phyloP scores from a whole-genome alignment of 2,797 vertebrate genomes.

The Lophius americanus region DNA sequence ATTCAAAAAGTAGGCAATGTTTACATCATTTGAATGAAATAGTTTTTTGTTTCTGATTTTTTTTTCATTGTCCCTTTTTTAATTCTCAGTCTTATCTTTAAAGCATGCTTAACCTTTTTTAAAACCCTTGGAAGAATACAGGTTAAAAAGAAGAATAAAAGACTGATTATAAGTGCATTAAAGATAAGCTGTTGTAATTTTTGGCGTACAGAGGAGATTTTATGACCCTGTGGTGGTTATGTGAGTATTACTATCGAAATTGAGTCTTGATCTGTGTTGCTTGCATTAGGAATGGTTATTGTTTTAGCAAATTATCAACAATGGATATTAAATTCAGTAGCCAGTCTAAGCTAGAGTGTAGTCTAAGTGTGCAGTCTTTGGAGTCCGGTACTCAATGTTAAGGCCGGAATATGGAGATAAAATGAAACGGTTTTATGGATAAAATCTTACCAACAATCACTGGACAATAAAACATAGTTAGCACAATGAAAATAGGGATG shows the following conservation, averaged over 20 bases:
- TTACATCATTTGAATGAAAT: neutral
- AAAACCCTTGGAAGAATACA: conserved; percentile 77
- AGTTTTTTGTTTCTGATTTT: conserved; percentile 2
- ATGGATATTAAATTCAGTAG: conserved; percentile 1
- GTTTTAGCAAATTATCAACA: neutral
- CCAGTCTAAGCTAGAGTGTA: too few species aligned
- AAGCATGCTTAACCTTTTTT: conserved; percentile 78
- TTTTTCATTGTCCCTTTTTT: too few species aligned
- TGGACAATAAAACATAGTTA: too few species aligned
- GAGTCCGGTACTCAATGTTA: too few species aligned
- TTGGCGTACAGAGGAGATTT: conserved; percentile 73
- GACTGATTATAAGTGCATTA: conserved; percentile 71
- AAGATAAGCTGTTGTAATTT: conserved; percentile 71
- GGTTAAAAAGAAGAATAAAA: conserved; percentile 73
- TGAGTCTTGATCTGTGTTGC: conserved; percentile 62
- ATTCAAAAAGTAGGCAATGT: conserved; percentile 83
- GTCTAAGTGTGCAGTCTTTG: too few species aligned
- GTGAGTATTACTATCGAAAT: conserved; percentile 75
- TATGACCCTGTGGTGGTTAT: conserved; percentile 71
- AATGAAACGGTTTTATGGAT: too few species aligned
- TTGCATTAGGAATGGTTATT: conserved; percentile 50
- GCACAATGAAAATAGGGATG: too few species aligned
- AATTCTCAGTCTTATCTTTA: too few species aligned
- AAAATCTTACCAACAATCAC: too few species aligned
- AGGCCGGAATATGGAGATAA: too few species aligned